A percentile compares a stretch with the other conserved stretches of the same genome.
These are phyloP conservation scores for Amblyopsis rosae DNA, from an alignment of 2,113 vertebrate species.

Conservation along the genomic window DNA sequence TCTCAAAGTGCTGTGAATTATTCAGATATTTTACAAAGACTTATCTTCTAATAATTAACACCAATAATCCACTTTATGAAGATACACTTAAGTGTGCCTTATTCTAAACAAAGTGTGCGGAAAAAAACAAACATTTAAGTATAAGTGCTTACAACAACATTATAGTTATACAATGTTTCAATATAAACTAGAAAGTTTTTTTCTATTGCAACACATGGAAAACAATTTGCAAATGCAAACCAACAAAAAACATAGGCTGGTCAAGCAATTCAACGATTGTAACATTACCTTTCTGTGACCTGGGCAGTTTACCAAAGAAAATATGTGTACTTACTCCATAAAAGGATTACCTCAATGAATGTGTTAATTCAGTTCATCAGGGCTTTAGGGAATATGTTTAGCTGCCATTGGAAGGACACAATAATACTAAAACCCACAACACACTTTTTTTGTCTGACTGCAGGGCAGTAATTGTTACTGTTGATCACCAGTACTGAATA, in stretches of 20 bases:
- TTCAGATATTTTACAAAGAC: conserved; percentile 33
- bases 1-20: background rate
- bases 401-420: conserved; percentile 46
- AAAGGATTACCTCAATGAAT: too few species aligned
- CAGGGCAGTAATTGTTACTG: conserved; percentile 8
- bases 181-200: too few species aligned
- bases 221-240: conserved; percentile 1
- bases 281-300: background rate
- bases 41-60: conserved; percentile 38
- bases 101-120: conserved; percentile 19
- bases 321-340: background rate
- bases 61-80: conserved; percentile 41
- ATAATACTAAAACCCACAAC: conserved; percentile 27
- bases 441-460: conserved; percentile 3
- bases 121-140: conserved; percentile 30
- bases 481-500: background rate
- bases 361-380: background rate
- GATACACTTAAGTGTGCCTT: conserved; percentile 15
- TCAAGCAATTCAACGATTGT: background rate
- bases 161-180: too few species aligned
- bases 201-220: conserved; percentile 10
- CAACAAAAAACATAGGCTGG: conserved; percentile 6
- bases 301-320: conserved; percentile 14
- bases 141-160: conserved; percentile 17
- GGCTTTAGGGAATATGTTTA: conserved; percentile 14